A percentile compares a stretch with the other conserved stretches of the same genome.
Evolutionary conservation across 2,888 invertebrate genomes (phyloP).

Genomic region (Cactoblastis cactorum): DNA sequence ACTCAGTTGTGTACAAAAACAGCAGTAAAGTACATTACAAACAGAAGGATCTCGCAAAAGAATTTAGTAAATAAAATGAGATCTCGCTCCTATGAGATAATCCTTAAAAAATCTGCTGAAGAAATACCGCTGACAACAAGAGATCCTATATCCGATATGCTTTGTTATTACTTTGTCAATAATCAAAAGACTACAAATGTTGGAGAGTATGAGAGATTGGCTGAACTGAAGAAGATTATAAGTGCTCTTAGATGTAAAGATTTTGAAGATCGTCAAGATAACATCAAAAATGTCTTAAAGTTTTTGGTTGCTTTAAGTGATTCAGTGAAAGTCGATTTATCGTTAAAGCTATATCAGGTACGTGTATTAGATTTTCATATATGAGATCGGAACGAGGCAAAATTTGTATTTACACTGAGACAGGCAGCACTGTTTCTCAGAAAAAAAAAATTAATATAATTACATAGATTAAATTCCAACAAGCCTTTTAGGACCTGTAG

Average conservation of each 20-base stretch:
- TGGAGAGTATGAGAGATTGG: conserved; percentile 52
- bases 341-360: conserved; percentile 60
- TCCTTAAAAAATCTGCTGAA: conserved; percentile 54
- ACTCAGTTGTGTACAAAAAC: conserved; percentile 59
- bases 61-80: conserved; percentile 54
- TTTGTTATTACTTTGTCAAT: conserved; percentile 53
- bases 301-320: conserved; percentile 53
- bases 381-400: no score
- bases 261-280: conserved; percentile 46
- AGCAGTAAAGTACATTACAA: conserved; percentile 47
- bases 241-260: conserved; percentile 42
- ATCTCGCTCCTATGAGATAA: conserved; percentile 61
- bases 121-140: conserved; percentile 35
- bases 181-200: conserved; percentile 59
- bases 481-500: no score
- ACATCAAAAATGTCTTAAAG: conserved; percentile 44
- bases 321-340: conserved; percentile 49
- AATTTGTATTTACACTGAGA: no score
- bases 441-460: no score
- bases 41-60: conserved; percentile 50
- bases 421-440: no score
- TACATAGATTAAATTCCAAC: no score
- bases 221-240: conserved; percentile 55
- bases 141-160: conserved; percentile 56
- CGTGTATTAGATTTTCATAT: conserved; percentile 1